phyloP scores from a whole-genome alignment of 2,113 vertebrate species.

The Patagioenas fasciata region DNA sequence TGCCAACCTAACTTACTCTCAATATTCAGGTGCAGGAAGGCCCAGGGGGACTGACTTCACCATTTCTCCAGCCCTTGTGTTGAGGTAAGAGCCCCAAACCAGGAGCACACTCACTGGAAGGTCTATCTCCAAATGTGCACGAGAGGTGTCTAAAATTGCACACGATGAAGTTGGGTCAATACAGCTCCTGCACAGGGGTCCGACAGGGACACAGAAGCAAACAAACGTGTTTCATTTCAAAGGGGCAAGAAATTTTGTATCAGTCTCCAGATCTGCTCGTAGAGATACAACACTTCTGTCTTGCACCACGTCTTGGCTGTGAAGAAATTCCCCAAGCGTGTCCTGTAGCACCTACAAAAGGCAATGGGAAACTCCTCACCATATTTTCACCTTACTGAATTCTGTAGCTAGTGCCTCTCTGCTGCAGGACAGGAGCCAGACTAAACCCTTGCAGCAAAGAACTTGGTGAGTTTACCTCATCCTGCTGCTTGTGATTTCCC shows the following conservation, averaged over 20 bases:
- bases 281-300: not conserved
- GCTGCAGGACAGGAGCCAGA: not conserved
- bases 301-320: not conserved
- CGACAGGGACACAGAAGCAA: not conserved
- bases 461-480: not conserved
- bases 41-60: not conserved
- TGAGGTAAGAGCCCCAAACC: not conserved
- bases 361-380: not conserved
- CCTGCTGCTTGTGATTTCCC: not conserved
- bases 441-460: not conserved
- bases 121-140: not conserved
- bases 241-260: accelerated
- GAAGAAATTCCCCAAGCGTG: not conserved
- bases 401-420: not conserved
- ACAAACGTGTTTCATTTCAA: not conserved
- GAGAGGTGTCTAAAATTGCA: not conserved
- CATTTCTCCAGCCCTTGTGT: not conserved
- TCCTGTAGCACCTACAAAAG: not conserved
- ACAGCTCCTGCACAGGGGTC: not conserved
- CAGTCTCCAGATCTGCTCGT: accelerated
- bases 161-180: not conserved
- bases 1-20: not conserved
- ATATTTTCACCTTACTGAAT: not conserved
- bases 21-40: not conserved
- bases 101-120: not conserved